Evolutionary conservation across 1,140 invertebrate species (phyloP).

Genomic region (Leptopilina boulardi): DNA sequence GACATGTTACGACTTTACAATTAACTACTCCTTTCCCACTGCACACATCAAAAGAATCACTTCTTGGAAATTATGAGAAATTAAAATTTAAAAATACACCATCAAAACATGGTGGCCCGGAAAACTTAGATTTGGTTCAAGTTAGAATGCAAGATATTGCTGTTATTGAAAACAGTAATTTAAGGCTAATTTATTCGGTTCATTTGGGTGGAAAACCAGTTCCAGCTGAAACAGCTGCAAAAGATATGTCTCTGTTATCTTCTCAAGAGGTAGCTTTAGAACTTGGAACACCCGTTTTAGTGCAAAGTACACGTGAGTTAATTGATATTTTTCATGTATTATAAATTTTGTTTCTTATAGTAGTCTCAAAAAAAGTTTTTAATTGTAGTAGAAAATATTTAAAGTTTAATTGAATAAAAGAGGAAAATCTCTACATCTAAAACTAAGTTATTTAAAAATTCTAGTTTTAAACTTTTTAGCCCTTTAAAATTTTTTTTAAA

Average conservation of each 20-base stretch:
- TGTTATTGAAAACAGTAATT: conserved; percentile 59
- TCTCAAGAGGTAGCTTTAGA: conserved; percentile 85
- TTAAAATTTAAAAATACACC: conserved; percentile 51
- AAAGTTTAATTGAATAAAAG: too few relatives aligned
- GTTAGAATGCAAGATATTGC: conserved; percentile 73
- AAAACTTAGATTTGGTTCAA: conserved; percentile 64
- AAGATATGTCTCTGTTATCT: conserved; percentile 86
- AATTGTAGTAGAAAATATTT: too few relatives aligned
- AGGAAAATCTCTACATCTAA: too few relatives aligned
- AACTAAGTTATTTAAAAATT: too few relatives aligned
- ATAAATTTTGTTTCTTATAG: too few relatives aligned
- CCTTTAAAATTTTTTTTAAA: too few relatives aligned
- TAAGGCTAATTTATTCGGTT: conserved; percentile 84
- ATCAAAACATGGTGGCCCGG: conserved; percentile 21
- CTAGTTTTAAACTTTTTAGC: too few relatives aligned
- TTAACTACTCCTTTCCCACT: background rate
- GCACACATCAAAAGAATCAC: background rate
- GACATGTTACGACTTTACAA: background rate
- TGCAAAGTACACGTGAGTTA: conserved; percentile 88
- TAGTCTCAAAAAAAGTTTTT: too few relatives aligned
- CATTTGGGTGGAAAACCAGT: conserved; percentile 85
- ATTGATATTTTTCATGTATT: background rate
- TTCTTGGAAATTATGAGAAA: conserved; percentile 11
- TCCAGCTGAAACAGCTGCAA: conserved; percentile 84
- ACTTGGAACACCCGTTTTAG: conserved; percentile 84